phyloP scores from a whole-genome alignment of 2,113 vertebrate genomes.

The Pelusios castaneus region DNA sequence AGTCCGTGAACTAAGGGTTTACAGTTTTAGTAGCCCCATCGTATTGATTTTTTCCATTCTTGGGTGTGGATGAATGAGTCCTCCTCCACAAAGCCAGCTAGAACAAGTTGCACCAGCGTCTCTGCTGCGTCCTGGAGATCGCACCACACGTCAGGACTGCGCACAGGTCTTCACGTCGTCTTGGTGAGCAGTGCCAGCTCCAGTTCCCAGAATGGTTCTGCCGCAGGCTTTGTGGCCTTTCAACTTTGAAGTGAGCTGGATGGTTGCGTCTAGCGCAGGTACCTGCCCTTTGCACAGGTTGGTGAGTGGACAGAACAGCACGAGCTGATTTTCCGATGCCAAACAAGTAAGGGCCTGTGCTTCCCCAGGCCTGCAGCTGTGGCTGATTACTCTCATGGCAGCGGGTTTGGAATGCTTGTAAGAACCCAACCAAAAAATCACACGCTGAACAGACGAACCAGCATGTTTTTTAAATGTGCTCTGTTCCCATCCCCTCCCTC shows the following conservation, averaged over 20 bases:
- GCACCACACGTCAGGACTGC: not conserved
- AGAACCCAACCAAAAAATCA: not conserved
- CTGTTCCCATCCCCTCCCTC: too few relatives aligned
- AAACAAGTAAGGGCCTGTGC: not conserved
- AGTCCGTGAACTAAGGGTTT: not conserved
- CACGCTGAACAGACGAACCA: not conserved
- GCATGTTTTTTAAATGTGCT: not conserved
- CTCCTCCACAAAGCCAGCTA: not conserved
- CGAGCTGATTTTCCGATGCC: not conserved
- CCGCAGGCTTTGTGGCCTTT: too few relatives aligned
- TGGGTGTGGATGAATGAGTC: too few relatives aligned
- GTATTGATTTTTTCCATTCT: too few relatives aligned
- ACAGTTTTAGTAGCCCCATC: too few relatives aligned
- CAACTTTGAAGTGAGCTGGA: too few relatives aligned
- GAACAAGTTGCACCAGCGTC: not conserved
- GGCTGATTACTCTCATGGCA: too few relatives aligned
- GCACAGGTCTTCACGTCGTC: not conserved
- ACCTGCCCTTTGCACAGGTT: not conserved
- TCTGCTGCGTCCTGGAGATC: not conserved
- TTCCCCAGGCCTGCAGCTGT: not conserved
- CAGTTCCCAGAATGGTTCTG: not conserved
- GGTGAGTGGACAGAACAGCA: not conserved
- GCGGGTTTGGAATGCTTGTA: too few relatives aligned
- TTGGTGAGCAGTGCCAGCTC: not conserved
- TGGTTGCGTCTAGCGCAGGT: not conserved